Evolutionary conservation across 2,113 vertebrate species (phyloP).

Genomic region (Bos indicus): DNA sequence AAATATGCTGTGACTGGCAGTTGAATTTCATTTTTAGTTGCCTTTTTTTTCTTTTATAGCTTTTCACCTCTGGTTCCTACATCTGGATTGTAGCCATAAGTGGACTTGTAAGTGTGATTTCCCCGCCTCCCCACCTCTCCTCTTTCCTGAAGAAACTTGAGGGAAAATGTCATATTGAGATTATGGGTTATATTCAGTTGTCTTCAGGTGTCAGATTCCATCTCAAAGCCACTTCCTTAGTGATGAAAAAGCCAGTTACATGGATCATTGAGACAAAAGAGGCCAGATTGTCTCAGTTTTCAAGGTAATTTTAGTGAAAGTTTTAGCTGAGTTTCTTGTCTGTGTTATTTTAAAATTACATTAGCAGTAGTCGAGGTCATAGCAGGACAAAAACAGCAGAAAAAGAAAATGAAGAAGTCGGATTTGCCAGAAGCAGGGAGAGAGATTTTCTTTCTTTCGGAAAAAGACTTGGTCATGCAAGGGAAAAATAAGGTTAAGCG

Average conservation of each 20-base stretch:
- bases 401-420: constrained; percentile 40
- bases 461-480: not conserved
- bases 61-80: constrained; percentile 93
- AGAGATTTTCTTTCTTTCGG: not conserved
- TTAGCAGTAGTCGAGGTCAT: not conserved
- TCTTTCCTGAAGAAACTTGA: not conserved
- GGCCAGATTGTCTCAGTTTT: not conserved
- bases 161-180: not conserved
- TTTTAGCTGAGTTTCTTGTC: not conserved
- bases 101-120: constrained; percentile 91
- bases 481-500: not conserved
- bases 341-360: constrained; percentile 2
- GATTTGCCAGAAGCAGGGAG: constrained; percentile 31
- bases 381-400: not conserved
- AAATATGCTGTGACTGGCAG: not conserved
- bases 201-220: not conserved
- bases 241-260: not conserved
- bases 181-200: not conserved
- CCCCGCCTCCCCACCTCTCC: not conserved
- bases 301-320: not conserved
- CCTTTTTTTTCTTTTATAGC: constrained; percentile 83
- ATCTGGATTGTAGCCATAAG: constrained; percentile 96
- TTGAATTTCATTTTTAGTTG: constrained; percentile 68
- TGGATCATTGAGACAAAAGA: not conserved
- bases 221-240: not conserved